Evolutionary conservation across 2,888 invertebrate species (phyloP), one percentile per base, ranked within the genome.

Genomic region (Myopa tessellatipennis): DNA sequence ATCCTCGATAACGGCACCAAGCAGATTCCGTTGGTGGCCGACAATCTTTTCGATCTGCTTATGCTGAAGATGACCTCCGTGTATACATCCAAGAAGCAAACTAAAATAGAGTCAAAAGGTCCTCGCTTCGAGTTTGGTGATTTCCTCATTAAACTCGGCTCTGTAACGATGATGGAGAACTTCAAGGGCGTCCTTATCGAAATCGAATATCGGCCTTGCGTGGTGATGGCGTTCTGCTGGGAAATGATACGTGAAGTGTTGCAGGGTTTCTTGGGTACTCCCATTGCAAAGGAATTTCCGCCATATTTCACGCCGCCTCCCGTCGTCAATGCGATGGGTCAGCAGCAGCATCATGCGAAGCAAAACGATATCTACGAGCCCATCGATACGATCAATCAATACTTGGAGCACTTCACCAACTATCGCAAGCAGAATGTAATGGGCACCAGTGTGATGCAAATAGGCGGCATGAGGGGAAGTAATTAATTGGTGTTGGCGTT

Each of bases 141-240:
- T 87, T 98, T 98, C 88, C 93, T 96, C 81, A 94, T 98, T 4
- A 98, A 98, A 89, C 91, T 98, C 0, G 98, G 98, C 2, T 95
- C 95, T 18, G 97, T 98, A 0, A 95, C 96, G 0, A 95, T 98
- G 91, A 96, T 95, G 88, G 95, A 96, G 85, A 96, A 94, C 85
- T 98, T 98, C 87, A 98, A 97, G 90, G 98, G 98, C 8, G 93
- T 98, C 74, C 91, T 98, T 5, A 93, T 98, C 68, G 98, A 98
- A 92, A 95, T 95, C 18, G 98, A 98, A 89, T 98, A 98, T 87
- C 92, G 94, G 68, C 97, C 98, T 0, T 98, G 97, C 88, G 93
- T 95, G 0, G 94, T 97, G 82, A 95, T 97, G 0, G 93, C 93
- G 40, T 94, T 94, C 82, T 97, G 97, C 80, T 98, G 97, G 96